Evolutionary conservation across 2,113 vertebrate genomes (phyloP).

Genomic region (Tachuris rubrigastra): DNA sequence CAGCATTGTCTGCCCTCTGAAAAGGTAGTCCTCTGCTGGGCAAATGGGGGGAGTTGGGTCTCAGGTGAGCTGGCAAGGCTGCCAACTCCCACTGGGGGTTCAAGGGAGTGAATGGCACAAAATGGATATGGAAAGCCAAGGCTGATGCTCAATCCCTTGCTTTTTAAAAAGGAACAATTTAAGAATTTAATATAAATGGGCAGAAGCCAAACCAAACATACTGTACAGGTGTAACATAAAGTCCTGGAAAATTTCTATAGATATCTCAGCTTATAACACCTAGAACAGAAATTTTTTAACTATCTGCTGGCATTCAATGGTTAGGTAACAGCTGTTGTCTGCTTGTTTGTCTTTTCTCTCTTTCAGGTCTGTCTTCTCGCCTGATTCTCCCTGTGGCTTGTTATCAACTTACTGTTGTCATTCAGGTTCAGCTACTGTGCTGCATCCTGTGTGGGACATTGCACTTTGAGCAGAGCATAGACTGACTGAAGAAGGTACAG

Average conservation of each 20-base stretch:
- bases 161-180: neutral
- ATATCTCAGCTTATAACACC: neutral
- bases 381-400: neutral
- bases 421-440: neutral
- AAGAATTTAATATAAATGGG: neutral
- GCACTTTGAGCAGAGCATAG: neutral
- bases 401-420: neutral
- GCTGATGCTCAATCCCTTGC: neutral
- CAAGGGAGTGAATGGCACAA: neutral
- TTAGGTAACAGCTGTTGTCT: neutral
- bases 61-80: neutral
- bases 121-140: neutral
- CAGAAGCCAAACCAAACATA: neutral
- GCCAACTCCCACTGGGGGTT: neutral
- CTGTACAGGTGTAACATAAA: neutral
- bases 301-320: neutral
- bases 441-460: neutral
- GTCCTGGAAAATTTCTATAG: neutral
- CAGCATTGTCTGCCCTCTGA: neutral
- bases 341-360: neutral
- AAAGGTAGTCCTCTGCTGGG: neutral
- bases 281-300: neutral
- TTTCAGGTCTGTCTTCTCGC: neutral
- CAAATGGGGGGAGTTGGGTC: accelerated
- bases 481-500: neutral